Base-by-base conservation (phyloP, 1,140 invertebrate genomes). In the Pseudomyrmex gracilis region DNA sequence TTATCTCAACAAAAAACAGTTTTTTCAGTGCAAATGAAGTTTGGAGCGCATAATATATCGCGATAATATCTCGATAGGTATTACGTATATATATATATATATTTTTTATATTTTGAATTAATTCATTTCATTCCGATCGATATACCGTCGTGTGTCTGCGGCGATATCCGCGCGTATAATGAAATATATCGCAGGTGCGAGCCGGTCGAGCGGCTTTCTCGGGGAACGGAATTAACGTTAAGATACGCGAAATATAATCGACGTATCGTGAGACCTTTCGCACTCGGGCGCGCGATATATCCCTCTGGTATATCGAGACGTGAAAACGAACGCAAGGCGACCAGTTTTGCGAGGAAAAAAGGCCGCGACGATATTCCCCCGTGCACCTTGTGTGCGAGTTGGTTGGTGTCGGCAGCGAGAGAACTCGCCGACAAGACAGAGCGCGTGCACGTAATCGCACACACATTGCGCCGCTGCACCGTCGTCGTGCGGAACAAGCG, bases 381-480 rank as follows among this genome's bases (percentile, higher is more conserved):
- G n/a, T 7, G 34, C 57, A 80, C 53, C 82, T 88, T 70, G 73
- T 74, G 73, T 74, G 67, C 45, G 60, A 66, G 73, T 47, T 78
- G 78, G 47, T 47, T 34, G 34, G 5, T 34, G 5, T 34, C 51
- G 60, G 76, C 71, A 73, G 82, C 80, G 76, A 86, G 84, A 63
- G 70, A 82, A 34, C 34, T 34, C 34, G 24, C 71, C 70, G 78
- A 63, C 64, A 66, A 12, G 47, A 34, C 34, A 34, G n/a, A 34
- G 34, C 34, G 34, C 53, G 8, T 22, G 47, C 78, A 63, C 57
- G 67, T 73, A 55, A 82, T 47, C 68, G 24, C 17, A n/a, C 24
- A 61, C 47, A 63, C n/a, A n/a, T n/a, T 55, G 68, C 55, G 49
- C 58, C 60, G 45, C 3, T 20, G 66, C 66, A 45, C 73, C 64